Percentiles rank a stretch among this genome's conserved stretches.
Evolutionary conservation across 2,797 vertebrate genomes (phyloP).

Genomic region (Rhinatrema bivittatum): DNA sequence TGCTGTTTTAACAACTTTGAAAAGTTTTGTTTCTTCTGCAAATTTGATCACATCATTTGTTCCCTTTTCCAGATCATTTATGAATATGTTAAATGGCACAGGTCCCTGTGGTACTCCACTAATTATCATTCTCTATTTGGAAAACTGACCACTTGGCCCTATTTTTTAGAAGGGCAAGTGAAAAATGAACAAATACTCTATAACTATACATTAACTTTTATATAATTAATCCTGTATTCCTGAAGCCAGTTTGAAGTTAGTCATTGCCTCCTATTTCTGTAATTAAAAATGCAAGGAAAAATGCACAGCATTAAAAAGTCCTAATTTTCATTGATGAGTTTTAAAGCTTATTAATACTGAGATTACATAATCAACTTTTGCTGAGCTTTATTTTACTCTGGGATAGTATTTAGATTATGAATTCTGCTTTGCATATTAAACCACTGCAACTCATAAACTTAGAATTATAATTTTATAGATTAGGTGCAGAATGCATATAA

Average conservation of each 20-base stretch:
- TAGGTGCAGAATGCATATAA: constrained; percentile 1
- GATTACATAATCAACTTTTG: constrained; percentile 33
- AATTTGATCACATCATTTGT: no score
- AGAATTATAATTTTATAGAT: constrained; percentile 7
- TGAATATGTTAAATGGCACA: no score
- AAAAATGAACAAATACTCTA: constrained; percentile 42
- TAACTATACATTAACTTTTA: constrained; percentile 38
- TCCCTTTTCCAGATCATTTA: no score
- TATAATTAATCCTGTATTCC: constrained; percentile 2
- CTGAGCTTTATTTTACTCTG: constrained; percentile 33
- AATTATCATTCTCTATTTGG: no score
- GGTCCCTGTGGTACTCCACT: no score
- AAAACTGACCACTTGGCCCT: no score
- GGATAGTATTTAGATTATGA: constrained; percentile 31
- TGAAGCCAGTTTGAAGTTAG: constrained; percentile 10
- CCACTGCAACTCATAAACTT: constrained; percentile 12
- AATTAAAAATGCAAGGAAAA: constrained; percentile 39
- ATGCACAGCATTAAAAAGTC: constrained; percentile 34
- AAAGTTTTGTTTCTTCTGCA: no score
- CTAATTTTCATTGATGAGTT: constrained; percentile 43
- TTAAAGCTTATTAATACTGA: constrained; percentile 37
- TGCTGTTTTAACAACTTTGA: no score
- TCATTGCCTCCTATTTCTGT: constrained; percentile 29
- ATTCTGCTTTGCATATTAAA: constrained; percentile 21
- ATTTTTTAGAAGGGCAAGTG: constrained; percentile 44